Evolutionary conservation across 2,797 vertebrate genomes (phyloP), one percentile per base, ranked within the genome.

Genomic region (Agapornis canus): DNA sequence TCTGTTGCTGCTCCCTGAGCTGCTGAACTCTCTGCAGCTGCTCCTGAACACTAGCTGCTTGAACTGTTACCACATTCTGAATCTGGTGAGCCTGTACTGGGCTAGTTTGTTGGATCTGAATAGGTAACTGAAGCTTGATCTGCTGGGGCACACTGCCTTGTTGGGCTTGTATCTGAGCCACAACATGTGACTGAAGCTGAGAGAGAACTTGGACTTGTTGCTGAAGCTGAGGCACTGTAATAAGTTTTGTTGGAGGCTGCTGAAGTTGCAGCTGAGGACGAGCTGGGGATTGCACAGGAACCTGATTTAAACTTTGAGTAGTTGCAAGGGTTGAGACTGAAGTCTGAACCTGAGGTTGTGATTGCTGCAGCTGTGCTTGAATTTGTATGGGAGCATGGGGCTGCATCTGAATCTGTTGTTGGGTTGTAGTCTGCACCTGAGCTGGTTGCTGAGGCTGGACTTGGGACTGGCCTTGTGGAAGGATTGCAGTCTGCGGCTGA

Each of bases 11-110:
- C 52, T 99, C 99, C 96, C 99, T 97, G 94, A 99, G 98, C 98
- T 99, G 99, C 98, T 99, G 99, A 97, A 99, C 99, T 97, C 98
- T 98, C 94, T 99, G 99, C 95, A 99, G 98, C 96, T 99, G 99
- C 98, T 99, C 99, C 97, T 99, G 99, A 91, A 99, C 99, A 83
- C 99, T 99, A 82, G 99, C 98, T 76, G 99, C 98, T 98, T 99
- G 99, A 96, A 99, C 98, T 92, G 99, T 98, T 76, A 99, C 99
- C 91, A 99, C 99, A 60, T 99, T 99, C 93, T 99, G 98, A 94
- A 99, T 97, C 97, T 99, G 98, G 95, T 99, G 99, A 59, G 98
- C 95, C 95, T 99, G 99, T 31, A 98, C 98, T 90, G 98, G 98
- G 77, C 97, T 96, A 16, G 98, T 94, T 73, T 98, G 99, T 96